A percentile compares a stretch with the other conserved stretches of the same genome.
Conservation (phyloP, 2,113 vertebrate genomes). For the Eulemur macaco region DNA sequence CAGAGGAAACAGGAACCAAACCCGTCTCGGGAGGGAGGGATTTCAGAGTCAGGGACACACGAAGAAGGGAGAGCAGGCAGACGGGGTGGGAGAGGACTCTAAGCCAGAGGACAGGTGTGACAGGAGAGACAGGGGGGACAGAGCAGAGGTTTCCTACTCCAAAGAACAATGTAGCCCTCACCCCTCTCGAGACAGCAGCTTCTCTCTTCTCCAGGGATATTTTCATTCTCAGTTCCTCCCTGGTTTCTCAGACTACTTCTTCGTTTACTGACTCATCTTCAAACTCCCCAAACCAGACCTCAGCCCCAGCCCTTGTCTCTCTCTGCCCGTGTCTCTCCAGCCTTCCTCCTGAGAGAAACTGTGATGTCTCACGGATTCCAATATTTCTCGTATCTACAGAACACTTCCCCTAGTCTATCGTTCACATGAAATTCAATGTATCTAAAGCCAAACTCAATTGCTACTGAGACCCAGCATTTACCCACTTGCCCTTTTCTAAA, state of each 20-base stretch:
- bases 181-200: neutral
- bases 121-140: neutral
- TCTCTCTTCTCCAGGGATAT: neutral
- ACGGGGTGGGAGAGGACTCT: neutral
- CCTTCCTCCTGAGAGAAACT: neutral
- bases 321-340: neutral
- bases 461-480: neutral
- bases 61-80: neutral
- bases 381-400: neutral
- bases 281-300: neutral
- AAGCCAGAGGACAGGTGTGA: neutral
- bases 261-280: neutral
- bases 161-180: neutral
- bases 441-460: neutral
- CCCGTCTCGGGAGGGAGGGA: too few species aligned
- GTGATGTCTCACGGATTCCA: neutral
- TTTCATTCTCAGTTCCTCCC: neutral
- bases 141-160: neutral
- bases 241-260: neutral
- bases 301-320: too few species aligned
- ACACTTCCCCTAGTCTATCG: neutral
- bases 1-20: neutral
- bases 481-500: neutral
- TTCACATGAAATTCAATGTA: neutral
- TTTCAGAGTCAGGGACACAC: rapidly evolving